Percentiles rank a stretch among this genome's conserved stretches.
These are phyloP conservation scores for Troides oblongomaculatus DNA, from an alignment of 2,888 invertebrate species.

Conservation along the genomic window DNA sequence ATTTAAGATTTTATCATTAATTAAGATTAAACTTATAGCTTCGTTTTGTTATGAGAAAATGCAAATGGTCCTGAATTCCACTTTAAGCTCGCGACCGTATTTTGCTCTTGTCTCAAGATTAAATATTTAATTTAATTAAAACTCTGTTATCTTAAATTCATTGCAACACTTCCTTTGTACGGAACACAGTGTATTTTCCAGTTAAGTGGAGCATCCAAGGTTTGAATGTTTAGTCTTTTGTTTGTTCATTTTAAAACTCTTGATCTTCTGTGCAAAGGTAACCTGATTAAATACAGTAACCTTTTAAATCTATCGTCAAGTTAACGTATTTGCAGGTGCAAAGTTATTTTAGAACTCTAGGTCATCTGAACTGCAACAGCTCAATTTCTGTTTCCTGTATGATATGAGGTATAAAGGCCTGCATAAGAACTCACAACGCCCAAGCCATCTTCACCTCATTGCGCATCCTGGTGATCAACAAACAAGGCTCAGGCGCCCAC, in stretches of 20 bases:
- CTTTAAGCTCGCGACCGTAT: neutral
- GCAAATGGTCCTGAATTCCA: slow-evolving; percentile 3
- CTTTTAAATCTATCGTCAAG: no score
- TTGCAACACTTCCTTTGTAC: neutral
- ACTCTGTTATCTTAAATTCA: slow-evolving; percentile 1
- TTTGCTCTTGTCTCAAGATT: slow-evolving; percentile 2
- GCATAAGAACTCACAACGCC: no score
- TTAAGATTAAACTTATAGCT: neutral
- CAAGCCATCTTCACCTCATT: no score
- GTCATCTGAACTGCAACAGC: no score
- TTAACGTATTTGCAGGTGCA: no score
- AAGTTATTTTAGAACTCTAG: no score
- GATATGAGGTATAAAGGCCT: no score
- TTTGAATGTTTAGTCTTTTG: neutral
- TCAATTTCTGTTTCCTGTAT: no score
- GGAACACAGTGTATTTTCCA: neutral
- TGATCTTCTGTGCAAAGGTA: no score
- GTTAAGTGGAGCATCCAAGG: neutral
- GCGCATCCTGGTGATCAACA: no score
- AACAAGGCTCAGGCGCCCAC: no score
- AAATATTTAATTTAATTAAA: neutral
- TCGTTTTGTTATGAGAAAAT: neutral
- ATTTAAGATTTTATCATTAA: neutral
- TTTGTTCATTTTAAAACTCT: neutral
- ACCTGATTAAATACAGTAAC: no score